Evolutionary conservation across 2,888 invertebrate species (phyloP), one percentile per base, ranked within the genome.

Genomic region (Homarus gammarus): DNA sequence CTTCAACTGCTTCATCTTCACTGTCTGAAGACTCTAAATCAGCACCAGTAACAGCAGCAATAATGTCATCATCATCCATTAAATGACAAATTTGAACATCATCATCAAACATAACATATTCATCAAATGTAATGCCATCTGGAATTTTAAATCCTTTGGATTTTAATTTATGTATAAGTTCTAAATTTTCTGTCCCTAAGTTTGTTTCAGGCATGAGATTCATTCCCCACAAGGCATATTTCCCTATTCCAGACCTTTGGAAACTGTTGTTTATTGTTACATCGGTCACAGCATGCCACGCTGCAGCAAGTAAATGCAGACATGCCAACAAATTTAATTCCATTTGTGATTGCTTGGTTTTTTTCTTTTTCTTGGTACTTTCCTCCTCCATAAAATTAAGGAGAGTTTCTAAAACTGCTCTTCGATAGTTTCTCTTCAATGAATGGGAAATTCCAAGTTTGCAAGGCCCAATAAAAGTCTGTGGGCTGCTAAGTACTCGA

Each of bases 11-110:
- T 40, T 90, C 87, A 15, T 90, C 90, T 33, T 90, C 90, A 83
- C 90, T 90, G 77, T 90, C 90, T 15, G 90, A 87, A n/a, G 90
- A 90, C 78, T 90, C 90, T 72, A 87, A 72, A 64, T 90, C 90
- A 12, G 87, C 90, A 22, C 90, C 90, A 8, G 89, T 91, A 12
- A 91, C 91, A 1, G 90, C 68, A 15, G 90, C 90, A 72, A 91
- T 91, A 33, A 91, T 91, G 51, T 90, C 91, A 79, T 91, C 91
- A 31, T 91, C 91, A 68, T 91, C 90, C 91, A 91, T 91, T 44
- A 91, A 68, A 56, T 91, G 90, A 49, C 91, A 91, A n/a, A 91
- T 89, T 64, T 90, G 91, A 18, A 91, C 82, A 22, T 87, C 88
- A 78, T 90, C 86, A 78, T 91, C 91, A 86, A 91, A 91, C 40